Evolutionary conservation across 1,140 invertebrate genomes (phyloP), one percentile per base, ranked within the genome.

Genomic region (Cotesia chilonis): DNA sequence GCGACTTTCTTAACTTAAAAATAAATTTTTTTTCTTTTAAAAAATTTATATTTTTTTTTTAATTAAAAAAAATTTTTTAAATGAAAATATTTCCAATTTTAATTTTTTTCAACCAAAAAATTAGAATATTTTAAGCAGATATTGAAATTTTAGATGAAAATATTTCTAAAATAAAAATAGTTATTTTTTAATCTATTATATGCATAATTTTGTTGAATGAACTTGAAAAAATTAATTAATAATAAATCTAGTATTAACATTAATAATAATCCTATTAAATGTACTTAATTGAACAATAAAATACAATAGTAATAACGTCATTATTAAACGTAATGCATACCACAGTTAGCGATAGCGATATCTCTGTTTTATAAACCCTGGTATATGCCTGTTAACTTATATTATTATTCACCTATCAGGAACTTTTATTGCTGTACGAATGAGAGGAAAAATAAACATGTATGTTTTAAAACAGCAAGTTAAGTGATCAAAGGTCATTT

Each of bases 311-410:
- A 63, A 71, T 63, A 71, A 60, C 47, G 37, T 63, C 69, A 63
- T 71, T 63, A 71, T 63, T 63, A 60, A 20, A 54, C 52, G n/a
- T 38, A 12, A 55, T 51, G 69, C 10, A 54, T 37, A 60, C 69
- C 55, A 54, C 55, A 28, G 63, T 47, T 54, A 59, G 68, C 74
- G 78, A 79, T 79, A 78, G 68, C 71, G 73, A 77, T 79, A 79
- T 79, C 76, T 78, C 20, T 77, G 75, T 78, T 80, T 80, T 75
- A 74, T 70, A 77, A 78, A 74, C 55, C 41, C 66, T 68, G 72
- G 65, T 67, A 61, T 47, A 47, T 72, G 74, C 57, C 54, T 60
- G 66, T 47, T 47, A 47, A 47, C 41, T 47, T 47, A 47, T 47
- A 47, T 47, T 47, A 47, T 47, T 47, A 35, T 38, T 59, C 67